phyloP scores from a whole-genome alignment of 2,113 vertebrate species.

The Orientallactaga bullata region DNA sequence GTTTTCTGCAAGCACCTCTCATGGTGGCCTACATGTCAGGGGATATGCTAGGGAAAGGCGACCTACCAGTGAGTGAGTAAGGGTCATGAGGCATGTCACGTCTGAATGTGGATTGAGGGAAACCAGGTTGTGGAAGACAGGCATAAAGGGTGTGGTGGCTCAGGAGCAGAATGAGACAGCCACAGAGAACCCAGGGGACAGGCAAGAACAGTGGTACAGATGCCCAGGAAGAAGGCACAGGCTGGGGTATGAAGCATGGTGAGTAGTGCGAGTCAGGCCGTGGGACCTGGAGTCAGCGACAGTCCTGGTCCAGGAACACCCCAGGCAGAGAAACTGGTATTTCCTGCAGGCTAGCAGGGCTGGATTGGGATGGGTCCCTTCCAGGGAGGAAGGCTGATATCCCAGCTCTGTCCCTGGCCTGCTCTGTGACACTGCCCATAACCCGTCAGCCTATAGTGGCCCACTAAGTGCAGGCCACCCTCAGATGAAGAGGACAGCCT shows the following conservation, averaged over 20 bases:
- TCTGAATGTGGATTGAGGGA: background rate
- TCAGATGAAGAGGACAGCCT: background rate
- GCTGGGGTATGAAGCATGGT: background rate
- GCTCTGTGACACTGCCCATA: background rate
- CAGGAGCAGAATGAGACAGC: background rate
- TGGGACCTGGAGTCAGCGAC: background rate
- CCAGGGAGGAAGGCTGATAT: background rate
- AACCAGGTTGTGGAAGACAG: background rate
- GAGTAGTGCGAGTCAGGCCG: background rate
- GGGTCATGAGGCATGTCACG: fast-evolving
- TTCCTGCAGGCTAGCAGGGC: background rate
- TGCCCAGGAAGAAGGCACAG: background rate
- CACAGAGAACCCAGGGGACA: background rate
- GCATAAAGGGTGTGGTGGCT: background rate
- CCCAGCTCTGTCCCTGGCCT: no score
- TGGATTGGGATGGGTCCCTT: no score
- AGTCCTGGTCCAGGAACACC: no score
- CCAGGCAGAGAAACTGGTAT: background rate
- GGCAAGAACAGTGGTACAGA: background rate
- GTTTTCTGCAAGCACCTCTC: no score
- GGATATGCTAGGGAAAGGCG: background rate
- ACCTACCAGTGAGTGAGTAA: background rate
- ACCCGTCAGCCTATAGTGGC: fast-evolving
- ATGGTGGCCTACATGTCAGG: no score
- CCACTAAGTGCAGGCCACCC: background rate